phyloP scores from a whole-genome alignment of 1,140 invertebrate genomes.

The Macrobrachium nipponense region DNA sequence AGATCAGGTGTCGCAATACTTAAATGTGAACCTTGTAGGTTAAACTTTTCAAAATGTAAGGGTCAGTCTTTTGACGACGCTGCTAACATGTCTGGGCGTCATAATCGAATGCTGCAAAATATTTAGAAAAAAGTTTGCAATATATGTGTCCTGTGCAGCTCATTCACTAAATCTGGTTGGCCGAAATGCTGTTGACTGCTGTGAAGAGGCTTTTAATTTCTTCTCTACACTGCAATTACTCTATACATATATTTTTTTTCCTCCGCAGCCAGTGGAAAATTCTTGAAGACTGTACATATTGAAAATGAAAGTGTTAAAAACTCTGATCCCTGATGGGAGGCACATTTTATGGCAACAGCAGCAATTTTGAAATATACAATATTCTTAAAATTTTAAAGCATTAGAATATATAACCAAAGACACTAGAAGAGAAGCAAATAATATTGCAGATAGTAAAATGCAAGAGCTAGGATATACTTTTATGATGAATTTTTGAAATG shows the following conservation, averaged over 20 bases:
- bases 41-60: too few species aligned
- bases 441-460: conserved; percentile 59
- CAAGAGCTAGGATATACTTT: conserved; percentile 64
- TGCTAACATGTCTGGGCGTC: too few species aligned
- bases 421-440: conserved; percentile 34
- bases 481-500: conserved; percentile 60
- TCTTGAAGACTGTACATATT: conserved; percentile 32
- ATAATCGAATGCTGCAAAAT: too few species aligned
- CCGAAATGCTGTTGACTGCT: not conserved
- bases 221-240: not conserved
- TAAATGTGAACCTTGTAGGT: too few species aligned
- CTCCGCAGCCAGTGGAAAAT: conserved; percentile 30
- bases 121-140: too few species aligned
- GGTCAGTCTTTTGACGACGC: too few species aligned
- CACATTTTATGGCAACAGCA: conserved; percentile 38
- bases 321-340: conserved; percentile 36
- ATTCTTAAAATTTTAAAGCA: conserved; percentile 32
- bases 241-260: not conserved
- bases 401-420: conserved; percentile 12
- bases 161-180: conserved; percentile 12
- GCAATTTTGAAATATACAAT: conserved; percentile 22
- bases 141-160: not conserved
- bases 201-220: not conserved
- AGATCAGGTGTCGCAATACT: not conserved
- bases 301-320: conserved; percentile 42